phyloP scores from a whole-genome alignment of 2,113 vertebrate genomes.

The Desmodus rotundus region DNA sequence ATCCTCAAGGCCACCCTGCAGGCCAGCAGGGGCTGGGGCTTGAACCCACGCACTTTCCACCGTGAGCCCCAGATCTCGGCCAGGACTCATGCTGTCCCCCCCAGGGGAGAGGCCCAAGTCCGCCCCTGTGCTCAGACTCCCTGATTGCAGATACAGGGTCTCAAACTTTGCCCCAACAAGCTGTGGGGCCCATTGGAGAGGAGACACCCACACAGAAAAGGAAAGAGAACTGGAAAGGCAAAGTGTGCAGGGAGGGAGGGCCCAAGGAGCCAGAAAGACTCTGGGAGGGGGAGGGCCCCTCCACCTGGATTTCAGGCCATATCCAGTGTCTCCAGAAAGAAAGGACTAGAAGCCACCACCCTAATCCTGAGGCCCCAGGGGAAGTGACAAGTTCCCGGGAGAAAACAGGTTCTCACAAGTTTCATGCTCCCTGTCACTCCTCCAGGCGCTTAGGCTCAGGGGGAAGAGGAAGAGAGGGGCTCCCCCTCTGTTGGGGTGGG shows the following conservation, averaged over 20 bases:
- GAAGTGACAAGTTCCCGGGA: not conserved
- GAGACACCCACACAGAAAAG: not conserved
- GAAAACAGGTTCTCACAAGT: constrained; percentile 47
- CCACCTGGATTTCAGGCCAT: constrained; percentile 7
- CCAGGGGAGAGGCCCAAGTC: not conserved
- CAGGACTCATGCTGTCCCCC: not conserved
- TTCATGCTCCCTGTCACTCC: not conserved
- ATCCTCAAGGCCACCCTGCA: not conserved
- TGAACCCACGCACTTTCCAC: not conserved
- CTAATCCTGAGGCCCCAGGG: constrained; percentile 25
- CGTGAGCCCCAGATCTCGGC: not conserved
- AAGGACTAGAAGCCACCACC: not conserved
- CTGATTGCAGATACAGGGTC: not conserved
- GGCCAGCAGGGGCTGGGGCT: not conserved
- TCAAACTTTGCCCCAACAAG: not conserved
- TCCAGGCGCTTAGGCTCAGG: not conserved
- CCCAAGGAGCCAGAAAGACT: not conserved
- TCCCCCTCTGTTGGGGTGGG: not conserved
- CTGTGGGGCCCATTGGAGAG: not conserved
- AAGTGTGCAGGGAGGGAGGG: not conserved
- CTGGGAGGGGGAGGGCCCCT: not conserved
- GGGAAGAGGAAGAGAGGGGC: not conserved
- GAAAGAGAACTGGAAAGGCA: not conserved
- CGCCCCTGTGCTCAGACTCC: not conserved
- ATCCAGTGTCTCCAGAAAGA: constrained; percentile 42